These are phyloP conservation scores for Sus scrofa DNA, from an alignment of 2,113 vertebrate species.

Conservation along the genomic window T2T-Sscrofa CM000821.6:11705001-11705500, in stretches of 20 bases:
- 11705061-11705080: conserved; percentile 70
- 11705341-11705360: not conserved
- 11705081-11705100: conserved; percentile 75
- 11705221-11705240: not conserved
- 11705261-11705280: not conserved
- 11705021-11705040: conserved; percentile 74
- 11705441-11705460: not conserved
- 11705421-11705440: not conserved
- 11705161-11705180: not conserved
- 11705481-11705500: not conserved
- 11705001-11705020: conserved; percentile 82
- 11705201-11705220: not conserved
- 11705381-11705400: not conserved
- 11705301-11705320: not conserved
- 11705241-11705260: not conserved
- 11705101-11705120: conserved; percentile 72
- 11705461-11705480: not conserved
- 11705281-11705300: not conserved
- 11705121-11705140: conserved; percentile 61
- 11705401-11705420: not conserved
- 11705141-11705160: not conserved
- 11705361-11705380: conserved; percentile 12
- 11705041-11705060: conserved; percentile 73
- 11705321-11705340: not conserved
- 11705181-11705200: not conserved